phyloP scores from a whole-genome alignment of 2,888 invertebrate genomes.

The Troides aeacus region DNA sequence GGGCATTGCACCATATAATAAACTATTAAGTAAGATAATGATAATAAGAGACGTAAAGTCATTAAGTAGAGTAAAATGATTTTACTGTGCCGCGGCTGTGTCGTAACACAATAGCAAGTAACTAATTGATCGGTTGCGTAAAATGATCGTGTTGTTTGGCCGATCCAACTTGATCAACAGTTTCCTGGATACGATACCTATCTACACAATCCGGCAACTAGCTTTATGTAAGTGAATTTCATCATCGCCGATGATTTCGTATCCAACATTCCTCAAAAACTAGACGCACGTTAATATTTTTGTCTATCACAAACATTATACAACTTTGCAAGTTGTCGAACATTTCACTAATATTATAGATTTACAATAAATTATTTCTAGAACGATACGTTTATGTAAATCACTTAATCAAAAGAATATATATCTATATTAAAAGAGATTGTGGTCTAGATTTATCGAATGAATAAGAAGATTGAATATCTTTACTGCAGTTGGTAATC shows the following conservation, averaged over 20 bases:
- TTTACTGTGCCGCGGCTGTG: conserved; percentile 54
- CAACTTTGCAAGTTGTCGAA: conserved; percentile 37
- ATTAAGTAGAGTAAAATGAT: conserved; percentile 56
- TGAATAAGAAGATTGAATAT: not conserved
- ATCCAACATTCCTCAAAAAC: conserved; percentile 36
- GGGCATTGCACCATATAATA: conserved; percentile 42
- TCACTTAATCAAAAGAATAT: not conserved
- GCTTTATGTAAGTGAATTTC: conserved; percentile 37
- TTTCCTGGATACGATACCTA: conserved; percentile 64
- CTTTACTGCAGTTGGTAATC: not conserved
- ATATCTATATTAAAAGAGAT: no score
- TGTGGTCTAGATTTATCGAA: not conserved
- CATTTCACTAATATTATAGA: conserved; percentile 27
- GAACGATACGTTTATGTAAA: not conserved
- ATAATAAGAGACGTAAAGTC: conserved; percentile 29
- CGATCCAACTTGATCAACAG: conserved; percentile 49
- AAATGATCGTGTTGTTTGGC: conserved; percentile 53
- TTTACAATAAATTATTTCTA: conserved; percentile 17
- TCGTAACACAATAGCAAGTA: conserved; percentile 68
- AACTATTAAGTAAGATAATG: conserved; percentile 4
- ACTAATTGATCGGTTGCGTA: conserved; percentile 76
- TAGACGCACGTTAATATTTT: conserved; percentile 34
- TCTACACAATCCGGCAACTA: conserved; percentile 34
- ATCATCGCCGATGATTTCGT: conserved; percentile 34
- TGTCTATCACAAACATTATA: conserved; percentile 27